Evolutionary conservation across 2,113 vertebrate species (phyloP), one percentile per base, ranked within the genome.

Genomic region (Neotoma lepida): DNA sequence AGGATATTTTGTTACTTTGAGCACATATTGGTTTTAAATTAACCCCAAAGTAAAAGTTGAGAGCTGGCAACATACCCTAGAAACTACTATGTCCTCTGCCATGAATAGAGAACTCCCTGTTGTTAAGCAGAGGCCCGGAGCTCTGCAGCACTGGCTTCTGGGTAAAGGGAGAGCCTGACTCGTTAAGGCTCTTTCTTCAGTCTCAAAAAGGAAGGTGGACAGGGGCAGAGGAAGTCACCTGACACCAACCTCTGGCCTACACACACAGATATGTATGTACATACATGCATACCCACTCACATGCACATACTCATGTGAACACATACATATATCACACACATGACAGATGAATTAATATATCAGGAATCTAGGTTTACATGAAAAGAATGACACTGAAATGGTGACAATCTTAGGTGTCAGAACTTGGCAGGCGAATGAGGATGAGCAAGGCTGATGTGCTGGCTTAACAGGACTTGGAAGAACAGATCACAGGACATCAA

Each of bases 11-110:
- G 88, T 96, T 97, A 95, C 90, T 94, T 94, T 35, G 44, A 85
- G 74, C 94, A 96, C 61, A 89, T 97, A 96, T 41, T 95, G 88
- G 89, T 94, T 96, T 97, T 94, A 94, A 93, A 88, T 94, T 90
- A 95, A 88, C 61, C 22, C 41, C n/a, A 76, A 94, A 97, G 54
- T 91, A 97, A 96, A 94, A 94, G 44, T 89, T 78, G 70, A 96
- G 86, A 92, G 28, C 44, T 95, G 82, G 77, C 28, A 95, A 94
- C 78, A 94, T 39, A 76, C 64, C 15, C 86, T 95, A 95, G 63
- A 96, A 97, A 90, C 94, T 73, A 95, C 35, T 81, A 70, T 95
- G 58, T 89, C 51, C 89, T 93, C 71, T 88, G 86, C 77, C 71
- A 93, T 0, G 0, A 92, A 88, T 70, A 89, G 94, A 96, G 51